phyloP scores from a whole-genome alignment of 2,797 vertebrate species.

The Borostomias antarcticus region DNA sequence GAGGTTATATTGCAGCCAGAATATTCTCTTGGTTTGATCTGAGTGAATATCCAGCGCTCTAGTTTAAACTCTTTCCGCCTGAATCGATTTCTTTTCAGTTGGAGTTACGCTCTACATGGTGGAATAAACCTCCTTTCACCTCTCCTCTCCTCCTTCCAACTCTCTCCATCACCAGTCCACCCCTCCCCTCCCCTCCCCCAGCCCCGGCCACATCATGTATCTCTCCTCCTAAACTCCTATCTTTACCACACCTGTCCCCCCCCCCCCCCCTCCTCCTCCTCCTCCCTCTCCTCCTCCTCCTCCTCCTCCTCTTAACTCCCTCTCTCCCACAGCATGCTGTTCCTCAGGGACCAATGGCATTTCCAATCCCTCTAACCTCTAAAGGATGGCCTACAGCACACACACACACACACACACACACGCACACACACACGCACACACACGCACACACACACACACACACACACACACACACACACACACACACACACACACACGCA shows the following conservation, averaged over 20 bases:
- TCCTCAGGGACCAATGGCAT: conserved; percentile 18
- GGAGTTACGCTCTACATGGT: not conserved
- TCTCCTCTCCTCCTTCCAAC: not conserved
- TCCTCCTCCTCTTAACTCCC: not conserved
- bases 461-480: not conserved
- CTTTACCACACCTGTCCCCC: not conserved
- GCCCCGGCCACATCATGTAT: too few species aligned
- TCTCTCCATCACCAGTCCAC: not conserved
- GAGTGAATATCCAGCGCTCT: not conserved
- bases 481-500: not conserved
- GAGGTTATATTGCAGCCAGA: conserved; percentile 28
- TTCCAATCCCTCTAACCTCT: conserved; percentile 15
- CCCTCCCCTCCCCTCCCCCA: not conserved
- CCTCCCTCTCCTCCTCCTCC: not conserved
- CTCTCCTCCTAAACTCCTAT: not conserved
- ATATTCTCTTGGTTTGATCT: not conserved
- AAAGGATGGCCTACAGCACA: not conserved
- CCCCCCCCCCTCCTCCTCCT: not conserved
- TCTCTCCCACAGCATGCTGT: not conserved
- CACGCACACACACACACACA: not conserved
- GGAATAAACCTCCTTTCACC: not conserved
- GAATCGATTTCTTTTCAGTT: not conserved
- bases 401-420: not conserved
- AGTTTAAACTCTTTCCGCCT: not conserved
- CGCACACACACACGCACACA: not conserved